Evolutionary conservation across 2,888 invertebrate species (phyloP), one percentile per base, ranked within the genome.

Genomic region (Torymus texanus): DNA sequence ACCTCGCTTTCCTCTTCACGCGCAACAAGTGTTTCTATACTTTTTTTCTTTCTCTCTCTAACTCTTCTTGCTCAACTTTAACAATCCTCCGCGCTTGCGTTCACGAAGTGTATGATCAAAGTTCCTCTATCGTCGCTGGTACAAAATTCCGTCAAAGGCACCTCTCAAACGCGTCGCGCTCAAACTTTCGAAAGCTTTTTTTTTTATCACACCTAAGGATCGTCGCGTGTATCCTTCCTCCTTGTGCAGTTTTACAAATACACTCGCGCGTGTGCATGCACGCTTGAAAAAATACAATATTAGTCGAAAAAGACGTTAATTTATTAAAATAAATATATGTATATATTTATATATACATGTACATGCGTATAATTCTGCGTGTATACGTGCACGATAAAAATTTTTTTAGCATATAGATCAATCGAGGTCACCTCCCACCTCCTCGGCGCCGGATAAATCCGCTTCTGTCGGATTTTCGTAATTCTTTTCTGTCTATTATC

Each of bases 231-330:
- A 65, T 59, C 18, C 41, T 41, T 41, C 8, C 8, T 41, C 67
- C 68, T 78, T 67, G 78, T 78, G 67, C 67, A 72, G 8, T 41
- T 53, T 21, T 65, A 77, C 59, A 65, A 65, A 71, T 62, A n/a
- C 21, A 12, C 61, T 50, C 50, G 24, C 29, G n/a, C 59, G 13
- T 53, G 53, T 24, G 62, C 29, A 18, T 5, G 50, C 4, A 56
- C 12, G 4, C 65, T 78, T 63, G 21, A 75, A 80, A 82, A 83
- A 82, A 83, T 81, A 84, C 81, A 80, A 82, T 83, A 65, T 24
- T 58, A 56, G 58, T 74, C 51, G 18, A 85, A 87, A 88, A 86
- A 87, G 85, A 87, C 85, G 85, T 87, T 84, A 80, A 86, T 85
- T 83, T 85, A 83, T 84, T 84, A 84, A 83, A 85, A 84, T 85